A percentile compares a stretch with the other conserved stretches of the same genome.
Conservation (phyloP, 1,140 invertebrate genomes). For the Alviniconcha marisindica region DNA sequence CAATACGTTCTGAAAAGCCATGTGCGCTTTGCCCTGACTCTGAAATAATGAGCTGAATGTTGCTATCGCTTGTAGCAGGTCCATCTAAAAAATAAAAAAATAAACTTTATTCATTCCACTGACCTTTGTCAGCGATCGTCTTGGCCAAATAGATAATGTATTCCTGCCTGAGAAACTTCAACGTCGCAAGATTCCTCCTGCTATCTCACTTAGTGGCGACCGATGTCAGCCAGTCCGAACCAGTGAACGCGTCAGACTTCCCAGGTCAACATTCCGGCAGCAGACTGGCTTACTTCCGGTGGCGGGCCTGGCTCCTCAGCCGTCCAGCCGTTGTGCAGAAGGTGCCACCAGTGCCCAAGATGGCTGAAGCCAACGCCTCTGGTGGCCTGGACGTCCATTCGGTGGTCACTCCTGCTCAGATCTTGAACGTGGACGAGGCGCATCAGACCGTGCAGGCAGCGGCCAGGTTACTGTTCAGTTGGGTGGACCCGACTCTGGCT, state of each 20-base stretch:
- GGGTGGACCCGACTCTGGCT: not conserved
- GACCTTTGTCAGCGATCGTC: not conserved
- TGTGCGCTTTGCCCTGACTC: no score
- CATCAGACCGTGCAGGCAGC: not conserved
- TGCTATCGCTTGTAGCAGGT: no score
- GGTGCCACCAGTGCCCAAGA: constrained; percentile 9
- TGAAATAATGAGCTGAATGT: no score
- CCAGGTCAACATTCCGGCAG: not conserved
- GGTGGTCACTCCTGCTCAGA: not conserved
- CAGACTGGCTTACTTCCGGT: not conserved
- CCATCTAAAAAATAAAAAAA: not conserved
- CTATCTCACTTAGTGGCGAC: not conserved
- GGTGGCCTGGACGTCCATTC: not conserved
- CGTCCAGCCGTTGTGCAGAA: not conserved
- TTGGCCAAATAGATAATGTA: no score
- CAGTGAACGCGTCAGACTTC: not conserved
- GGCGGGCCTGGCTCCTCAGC: not conserved
- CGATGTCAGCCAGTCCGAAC: not conserved
- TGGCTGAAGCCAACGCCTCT: not conserved
- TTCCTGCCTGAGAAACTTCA: not conserved
- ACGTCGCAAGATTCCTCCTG: not conserved
- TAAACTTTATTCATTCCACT: not conserved
- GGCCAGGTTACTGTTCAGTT: not conserved
- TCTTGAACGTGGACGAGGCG: not conserved
- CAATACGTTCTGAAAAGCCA: no score